These are phyloP conservation scores for Mesocentrotus franciscanus DNA, from an alignment of 53 echinoderm and acorn worm species.

Conservation along the genomic window DNA sequence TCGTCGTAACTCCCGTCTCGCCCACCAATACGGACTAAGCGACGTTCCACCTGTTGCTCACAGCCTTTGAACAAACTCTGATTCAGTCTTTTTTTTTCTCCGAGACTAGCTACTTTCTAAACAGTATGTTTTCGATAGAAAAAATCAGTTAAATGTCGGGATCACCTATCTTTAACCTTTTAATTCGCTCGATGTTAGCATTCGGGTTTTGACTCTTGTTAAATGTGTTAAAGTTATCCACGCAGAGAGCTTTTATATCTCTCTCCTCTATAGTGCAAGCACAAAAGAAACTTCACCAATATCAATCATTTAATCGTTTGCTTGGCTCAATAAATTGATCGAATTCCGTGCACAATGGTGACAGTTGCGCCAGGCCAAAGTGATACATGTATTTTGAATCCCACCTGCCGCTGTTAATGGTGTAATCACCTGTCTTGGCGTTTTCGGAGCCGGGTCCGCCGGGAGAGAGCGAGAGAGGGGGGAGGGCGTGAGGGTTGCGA, in stretches of 20 bases:
- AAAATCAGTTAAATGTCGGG: background rate
- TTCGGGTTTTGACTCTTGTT: background rate
- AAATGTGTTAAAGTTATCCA: background rate
- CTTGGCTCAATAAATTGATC: background rate
- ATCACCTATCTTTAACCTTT: background rate
- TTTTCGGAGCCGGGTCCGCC: background rate
- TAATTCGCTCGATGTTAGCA: background rate
- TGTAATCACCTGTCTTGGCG: conserved; percentile 5
- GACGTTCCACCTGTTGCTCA: background rate
- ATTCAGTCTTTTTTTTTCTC: background rate
- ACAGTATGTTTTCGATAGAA: background rate
- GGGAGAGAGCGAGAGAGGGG: background rate
- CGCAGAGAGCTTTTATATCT: background rate
- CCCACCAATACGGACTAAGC: background rate
- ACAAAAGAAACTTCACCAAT: conserved; percentile 10
- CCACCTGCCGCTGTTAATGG: background rate
- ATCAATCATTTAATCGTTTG: conserved; percentile 40
- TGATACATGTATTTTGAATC: conserved; percentile 31
- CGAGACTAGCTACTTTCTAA: background rate
- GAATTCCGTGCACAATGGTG: background rate
- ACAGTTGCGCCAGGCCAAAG: background rate
- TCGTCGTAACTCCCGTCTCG: background rate
- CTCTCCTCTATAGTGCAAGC: background rate
- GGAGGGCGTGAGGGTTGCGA: background rate
- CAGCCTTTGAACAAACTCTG: background rate